phyloP scores from a whole-genome alignment of 1,140 invertebrate genomes.

The fruit fly (Drosophila melanogaster) region Release_6_plus_ISO1_MT NC_004354.4:14985001-14985500 shows the following conservation, averaged over 20 bases:
- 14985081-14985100: too few species aligned
- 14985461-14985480: conserved; percentile 73
- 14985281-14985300: conserved; percentile 54
- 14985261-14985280: conserved; percentile 53
- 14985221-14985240: conserved; percentile 5
- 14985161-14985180: background rate
- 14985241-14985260: conserved; percentile 11
- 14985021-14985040: background rate
- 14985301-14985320: conserved; percentile 26
- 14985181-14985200: background rate
- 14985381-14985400: conserved; percentile 12
- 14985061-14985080: too few species aligned
- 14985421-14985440: conserved; percentile 28
- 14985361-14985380: conserved; percentile 39
- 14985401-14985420: conserved; percentile 9
- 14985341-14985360: conserved; percentile 23
- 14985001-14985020: too few species aligned
- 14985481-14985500: conserved; percentile 39
- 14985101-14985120: too few species aligned
- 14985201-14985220: conserved; percentile 28
- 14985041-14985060: too few species aligned
- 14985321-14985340: conserved; percentile 16
- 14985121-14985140: too few species aligned
- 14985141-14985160: background rate
- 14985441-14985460: conserved; percentile 67